Evolutionary conservation across 2,113 vertebrate genomes (phyloP).

Genomic region (Austrofundulus limnaeus): DNA sequence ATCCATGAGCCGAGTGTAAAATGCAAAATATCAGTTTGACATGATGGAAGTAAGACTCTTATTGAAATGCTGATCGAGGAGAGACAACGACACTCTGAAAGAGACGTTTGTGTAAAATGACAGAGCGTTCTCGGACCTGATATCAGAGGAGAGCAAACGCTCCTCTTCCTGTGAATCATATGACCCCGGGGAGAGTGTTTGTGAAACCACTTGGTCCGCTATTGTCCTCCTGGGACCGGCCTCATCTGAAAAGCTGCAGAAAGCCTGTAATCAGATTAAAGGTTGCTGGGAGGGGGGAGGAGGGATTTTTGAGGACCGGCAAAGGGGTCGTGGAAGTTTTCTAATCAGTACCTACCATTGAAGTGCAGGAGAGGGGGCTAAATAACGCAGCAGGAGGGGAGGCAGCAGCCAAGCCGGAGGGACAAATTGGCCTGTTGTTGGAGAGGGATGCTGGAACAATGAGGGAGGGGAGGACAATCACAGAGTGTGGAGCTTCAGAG

Average conservation of each 20-base stretch:
- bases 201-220: slow-evolving; percentile 80
- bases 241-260: slow-evolving; percentile 84
- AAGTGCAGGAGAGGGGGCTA: slow-evolving; percentile 87
- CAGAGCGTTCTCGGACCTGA: slow-evolving; percentile 49
- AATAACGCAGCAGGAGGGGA: slow-evolving; percentile 87
- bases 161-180: slow-evolving; percentile 77
- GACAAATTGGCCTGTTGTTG: slow-evolving; percentile 88
- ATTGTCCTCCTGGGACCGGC: slow-evolving; percentile 78
- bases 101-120: slow-evolving; percentile 68
- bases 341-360: slow-evolving; percentile 94
- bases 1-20: no score
- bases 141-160: slow-evolving; percentile 44
- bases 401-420: slow-evolving; percentile 79
- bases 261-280: slow-evolving; percentile 99
- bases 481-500: slow-evolving; percentile 58
- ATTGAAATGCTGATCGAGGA: slow-evolving; percentile 17
- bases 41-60: not conserved
- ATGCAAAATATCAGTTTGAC: not conserved
- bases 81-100: slow-evolving; percentile 55
- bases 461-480: slow-evolving; percentile 75
- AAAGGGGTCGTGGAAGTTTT: slow-evolving; percentile 77
- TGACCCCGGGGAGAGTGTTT: slow-evolving; percentile 75
- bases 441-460: slow-evolving; percentile 78
- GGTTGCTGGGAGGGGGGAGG: slow-evolving; percentile 77
- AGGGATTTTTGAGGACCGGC: slow-evolving; percentile 66